These are phyloP conservation scores for Hemichromis elongatus DNA, from an alignment of 2,113 vertebrate genomes.

Conservation along the genomic window DNA sequence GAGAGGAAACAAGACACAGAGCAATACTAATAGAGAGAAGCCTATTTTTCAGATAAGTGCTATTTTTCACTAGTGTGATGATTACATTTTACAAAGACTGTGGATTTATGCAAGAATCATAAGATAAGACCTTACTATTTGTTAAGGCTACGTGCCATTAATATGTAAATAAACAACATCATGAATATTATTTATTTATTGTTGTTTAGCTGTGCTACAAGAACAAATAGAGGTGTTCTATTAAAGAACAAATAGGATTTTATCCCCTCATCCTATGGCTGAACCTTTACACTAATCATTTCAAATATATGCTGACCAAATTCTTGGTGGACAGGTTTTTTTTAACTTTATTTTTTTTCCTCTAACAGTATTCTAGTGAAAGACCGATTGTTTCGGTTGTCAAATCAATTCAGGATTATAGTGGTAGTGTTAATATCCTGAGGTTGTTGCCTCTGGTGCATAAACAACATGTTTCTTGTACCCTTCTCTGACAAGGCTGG, in stretches of 20 bases:
- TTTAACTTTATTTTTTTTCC: neutral
- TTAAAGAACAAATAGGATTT: neutral
- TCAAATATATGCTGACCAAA: neutral
- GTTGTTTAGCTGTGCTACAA: neutral
- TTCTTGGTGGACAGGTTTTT: neutral
- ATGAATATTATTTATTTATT: neutral
- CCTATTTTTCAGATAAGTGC: neutral
- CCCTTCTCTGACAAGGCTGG: neutral
- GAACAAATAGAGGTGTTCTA: neutral
- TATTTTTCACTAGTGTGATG: neutral
- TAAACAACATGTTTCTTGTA: neutral
- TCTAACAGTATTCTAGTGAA: neutral
- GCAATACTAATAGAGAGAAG: neutral
- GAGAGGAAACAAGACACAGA: neutral
- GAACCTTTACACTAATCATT: neutral
- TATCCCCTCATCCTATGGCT: neutral
- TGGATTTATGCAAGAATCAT: neutral
- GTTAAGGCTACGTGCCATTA: neutral
- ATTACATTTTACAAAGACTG: neutral
- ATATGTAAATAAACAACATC: neutral
- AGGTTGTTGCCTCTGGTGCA: conserved; percentile 6
- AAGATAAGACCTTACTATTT: neutral
- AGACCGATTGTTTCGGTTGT: neutral
- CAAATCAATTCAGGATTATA: neutral
- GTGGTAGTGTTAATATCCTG: neutral